Conservation (phyloP, 2,888 invertebrate genomes). For the Cantharis rustica region DNA sequence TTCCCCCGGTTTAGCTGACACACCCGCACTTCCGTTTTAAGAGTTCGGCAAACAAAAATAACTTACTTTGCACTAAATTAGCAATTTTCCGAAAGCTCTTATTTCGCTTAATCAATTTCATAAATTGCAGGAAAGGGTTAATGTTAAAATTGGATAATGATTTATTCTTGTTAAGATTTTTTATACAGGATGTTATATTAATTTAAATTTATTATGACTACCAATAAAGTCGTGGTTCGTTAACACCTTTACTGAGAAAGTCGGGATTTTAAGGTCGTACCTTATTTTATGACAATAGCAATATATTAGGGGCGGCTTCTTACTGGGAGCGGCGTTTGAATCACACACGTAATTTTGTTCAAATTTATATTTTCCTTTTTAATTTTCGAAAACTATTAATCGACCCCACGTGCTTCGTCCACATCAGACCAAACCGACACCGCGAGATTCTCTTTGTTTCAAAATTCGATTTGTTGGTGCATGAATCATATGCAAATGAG, state of each 20-base stretch:
- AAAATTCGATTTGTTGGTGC: neutral
- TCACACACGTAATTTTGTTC: neutral
- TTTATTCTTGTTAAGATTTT: neutral
- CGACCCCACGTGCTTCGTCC: too few species aligned
- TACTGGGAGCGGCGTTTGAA: neutral
- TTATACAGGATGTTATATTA: neutral
- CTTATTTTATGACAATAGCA: neutral
- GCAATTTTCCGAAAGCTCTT: slow-evolving; percentile 3
- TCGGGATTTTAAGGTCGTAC: neutral
- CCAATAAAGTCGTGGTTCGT: neutral
- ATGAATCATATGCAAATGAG: neutral
- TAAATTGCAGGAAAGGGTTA: neutral
- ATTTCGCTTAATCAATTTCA: neutral
- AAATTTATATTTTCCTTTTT: neutral
- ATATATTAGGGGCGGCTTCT: neutral
- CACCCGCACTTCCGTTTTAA: slow-evolving; percentile 24
- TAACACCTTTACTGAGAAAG: neutral
- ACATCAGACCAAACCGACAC: neutral
- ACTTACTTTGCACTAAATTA: slow-evolving; percentile 5
- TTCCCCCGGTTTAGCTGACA: slow-evolving; percentile 14
- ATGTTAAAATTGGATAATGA: neutral
- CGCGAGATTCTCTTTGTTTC: neutral
- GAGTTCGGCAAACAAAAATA: slow-evolving; percentile 16
- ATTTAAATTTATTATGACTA: neutral
- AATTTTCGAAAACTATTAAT: neutral